Base-by-base conservation (phyloP, 2,888 invertebrate genomes). In the Apodemia hepburni region DNA sequence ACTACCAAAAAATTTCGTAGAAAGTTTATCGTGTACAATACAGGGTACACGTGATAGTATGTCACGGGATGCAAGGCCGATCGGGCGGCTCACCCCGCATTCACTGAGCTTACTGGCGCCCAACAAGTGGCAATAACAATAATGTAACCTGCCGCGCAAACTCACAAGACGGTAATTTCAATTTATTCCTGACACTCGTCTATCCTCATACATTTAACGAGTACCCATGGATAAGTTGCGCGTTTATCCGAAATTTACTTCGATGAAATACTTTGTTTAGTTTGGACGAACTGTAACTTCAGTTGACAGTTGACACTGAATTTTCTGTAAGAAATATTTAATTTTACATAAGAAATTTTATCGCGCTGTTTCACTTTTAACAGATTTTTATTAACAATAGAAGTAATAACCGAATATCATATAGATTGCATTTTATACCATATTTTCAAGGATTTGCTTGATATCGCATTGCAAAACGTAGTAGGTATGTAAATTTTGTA, bases 71-170 rank as follows among this genome's bases (percentile, higher is more conserved):
- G 75, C 78, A 76, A 78, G 80, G 78, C 78, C 81, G 78, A 72
- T 73, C 85, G 79, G 81, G 80, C 80, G 82, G 81, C 75, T 75
- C 85, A 81, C 79, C 84, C 84, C 87, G 85, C 87, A 84, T 78
- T 77, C 72, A 84, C 87, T 82, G 88, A 85, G 80, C 82, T 78
- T 73, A 75, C 75, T 87, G 87, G 87, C 89, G 87, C 90, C 91
- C 91, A 91, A 91, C 91, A 91, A 91, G 91, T 91, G 90, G 87
- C 86, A 78, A 82, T 80, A 85, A 85, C 83, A 86, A 78, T 78
- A 78, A 79, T 80, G 81, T 80, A 77, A 79, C 83, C 78, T 82
- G 73, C 84, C 72, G 90, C 90, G 89, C 91, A 90, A 87, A 87
- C 90, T 89, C 90, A 72, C 77, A 73, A 73, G 73, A 73, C 71